Evolutionary conservation across 2,888 invertebrate species (phyloP).

Genomic region (Callinectes sapidus): DNA sequence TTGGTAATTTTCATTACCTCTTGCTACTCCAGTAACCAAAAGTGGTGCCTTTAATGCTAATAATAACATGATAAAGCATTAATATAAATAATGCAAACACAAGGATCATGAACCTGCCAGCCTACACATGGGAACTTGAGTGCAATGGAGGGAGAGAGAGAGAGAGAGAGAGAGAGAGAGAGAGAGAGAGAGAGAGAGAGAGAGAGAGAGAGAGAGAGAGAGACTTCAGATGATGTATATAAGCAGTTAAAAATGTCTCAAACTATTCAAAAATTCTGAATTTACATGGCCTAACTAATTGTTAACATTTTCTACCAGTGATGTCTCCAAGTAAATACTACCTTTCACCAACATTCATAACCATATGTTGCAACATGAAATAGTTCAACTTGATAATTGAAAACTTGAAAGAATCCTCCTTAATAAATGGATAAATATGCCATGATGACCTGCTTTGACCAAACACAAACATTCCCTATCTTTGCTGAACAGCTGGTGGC

Average conservation of each 20-base stretch:
- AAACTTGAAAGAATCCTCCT: background rate
- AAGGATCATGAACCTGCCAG: too few relatives aligned
- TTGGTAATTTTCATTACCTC: background rate
- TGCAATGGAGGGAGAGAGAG: too few relatives aligned
- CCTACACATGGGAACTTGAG: too few relatives aligned
- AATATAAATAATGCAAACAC: too few relatives aligned
- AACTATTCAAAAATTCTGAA: background rate
- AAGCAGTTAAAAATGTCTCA: background rate
- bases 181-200: background rate
- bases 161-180: background rate
- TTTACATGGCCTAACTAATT: background rate
- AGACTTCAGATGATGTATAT: too few relatives aligned
- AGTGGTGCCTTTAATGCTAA: too few relatives aligned
- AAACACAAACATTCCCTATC: background rate
- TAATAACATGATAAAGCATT: too few relatives aligned
- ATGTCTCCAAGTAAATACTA: background rate
- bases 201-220: too few relatives aligned
- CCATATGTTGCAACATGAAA: background rate
- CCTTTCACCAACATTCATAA: background rate
- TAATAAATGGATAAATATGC: background rate
- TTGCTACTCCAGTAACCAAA: background rate
- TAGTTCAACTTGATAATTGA: background rate
- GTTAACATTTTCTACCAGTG: background rate
- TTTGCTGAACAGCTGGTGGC: background rate
- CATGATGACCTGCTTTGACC: background rate